Base-by-base conservation (phyloP, 2,888 invertebrate genomes). In the Leucoptera coffeella region DNA sequence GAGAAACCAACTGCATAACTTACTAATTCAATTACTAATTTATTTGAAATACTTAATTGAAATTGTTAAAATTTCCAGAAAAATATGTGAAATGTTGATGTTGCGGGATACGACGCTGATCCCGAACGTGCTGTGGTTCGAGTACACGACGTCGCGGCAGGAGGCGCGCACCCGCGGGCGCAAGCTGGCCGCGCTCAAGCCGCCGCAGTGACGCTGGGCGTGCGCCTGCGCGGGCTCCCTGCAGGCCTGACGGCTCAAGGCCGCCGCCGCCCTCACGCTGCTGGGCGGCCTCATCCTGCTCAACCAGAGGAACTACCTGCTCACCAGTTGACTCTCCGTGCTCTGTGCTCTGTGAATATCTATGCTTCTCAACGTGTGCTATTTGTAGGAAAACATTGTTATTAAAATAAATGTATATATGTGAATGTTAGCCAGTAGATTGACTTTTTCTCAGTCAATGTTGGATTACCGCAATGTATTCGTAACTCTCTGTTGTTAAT, bases 111-210 rank as follows among this genome's bases (percentile, higher is more conserved):
- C 90, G 20, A 89, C 91, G 2, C 61, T 91, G 30, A 93, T 93
- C 50, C 92, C 92, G 14, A 92, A 93, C 54, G 85, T 93, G 11
- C 54, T 92, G 37, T 92, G 91, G 90, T 93, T 93, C 52, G 92
- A 93, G 53, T 93, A 93, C 53, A 90, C 89, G 14, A 86, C 85
- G 36, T 83, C 86, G 28, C 73, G 90, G 35, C 83, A 85, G 42
- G 92, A 92, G 51, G 82, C 86, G 15, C 77, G 86, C 36, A 80
- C 85, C 6, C 77, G 89, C 35, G 81, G 84, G 26, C 75, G 87
- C 35, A 89, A 89, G 58, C 64, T 86, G 47, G 84, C 85, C 25
- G 84, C 85, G 20, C 77, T 85, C 74, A 87, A 86, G 60, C 67
- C 69, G 35, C 78, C 82, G 8, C 86, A 86, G 79, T 87, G 83